A percentile compares a stretch with the other conserved stretches of the same genome.
Conservation (phyloP, 2,888 invertebrate species). For the Idaea biselata region DNA sequence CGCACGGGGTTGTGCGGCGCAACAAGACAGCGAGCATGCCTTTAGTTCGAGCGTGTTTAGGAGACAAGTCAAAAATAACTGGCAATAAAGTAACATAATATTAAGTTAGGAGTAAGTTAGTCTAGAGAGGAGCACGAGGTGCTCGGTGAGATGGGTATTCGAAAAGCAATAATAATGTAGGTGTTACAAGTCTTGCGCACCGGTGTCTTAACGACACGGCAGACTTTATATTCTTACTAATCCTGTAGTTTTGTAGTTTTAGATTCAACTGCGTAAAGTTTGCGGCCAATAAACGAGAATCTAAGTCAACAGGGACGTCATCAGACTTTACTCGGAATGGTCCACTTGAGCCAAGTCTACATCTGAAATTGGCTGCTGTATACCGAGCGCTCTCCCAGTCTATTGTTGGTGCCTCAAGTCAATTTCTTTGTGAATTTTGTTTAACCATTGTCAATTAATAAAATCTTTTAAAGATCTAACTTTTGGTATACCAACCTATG, state of each 20-base stretch:
- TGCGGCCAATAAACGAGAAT: neutral
- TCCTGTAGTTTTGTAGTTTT: slow-evolving; percentile 47
- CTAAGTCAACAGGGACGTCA: neutral
- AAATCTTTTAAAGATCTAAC: slow-evolving; percentile 46
- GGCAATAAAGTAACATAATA: slow-evolving; percentile 72
- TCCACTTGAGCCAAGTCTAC: slow-evolving; percentile 15
- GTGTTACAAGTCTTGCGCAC: slow-evolving; percentile 65
- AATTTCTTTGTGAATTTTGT: slow-evolving; percentile 66
- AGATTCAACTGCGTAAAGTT: slow-evolving; percentile 38
- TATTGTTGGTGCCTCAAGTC: slow-evolving; percentile 71
- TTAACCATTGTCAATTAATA: slow-evolving; percentile 70
- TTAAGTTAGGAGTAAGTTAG: slow-evolving; percentile 62
- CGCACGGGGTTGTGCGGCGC: slow-evolving; percentile 52
- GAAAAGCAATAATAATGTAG: slow-evolving; percentile 81
- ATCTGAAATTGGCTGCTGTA: neutral
- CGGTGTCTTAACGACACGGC: slow-evolving; percentile 62
- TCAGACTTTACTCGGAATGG: neutral
- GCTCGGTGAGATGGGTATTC: slow-evolving; percentile 79
- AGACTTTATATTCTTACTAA: slow-evolving; percentile 44
- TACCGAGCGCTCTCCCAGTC: slow-evolving; percentile 32
- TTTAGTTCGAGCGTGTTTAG: slow-evolving; percentile 66
- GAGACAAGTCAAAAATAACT: slow-evolving; percentile 66
- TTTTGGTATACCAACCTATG: slow-evolving; percentile 23
- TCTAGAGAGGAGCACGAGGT: slow-evolving; percentile 69
- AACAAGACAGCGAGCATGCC: slow-evolving; percentile 62